Evolutionary conservation across 2,797 vertebrate genomes (phyloP).

Genomic region (Halcyon smyrnensis): DNA sequence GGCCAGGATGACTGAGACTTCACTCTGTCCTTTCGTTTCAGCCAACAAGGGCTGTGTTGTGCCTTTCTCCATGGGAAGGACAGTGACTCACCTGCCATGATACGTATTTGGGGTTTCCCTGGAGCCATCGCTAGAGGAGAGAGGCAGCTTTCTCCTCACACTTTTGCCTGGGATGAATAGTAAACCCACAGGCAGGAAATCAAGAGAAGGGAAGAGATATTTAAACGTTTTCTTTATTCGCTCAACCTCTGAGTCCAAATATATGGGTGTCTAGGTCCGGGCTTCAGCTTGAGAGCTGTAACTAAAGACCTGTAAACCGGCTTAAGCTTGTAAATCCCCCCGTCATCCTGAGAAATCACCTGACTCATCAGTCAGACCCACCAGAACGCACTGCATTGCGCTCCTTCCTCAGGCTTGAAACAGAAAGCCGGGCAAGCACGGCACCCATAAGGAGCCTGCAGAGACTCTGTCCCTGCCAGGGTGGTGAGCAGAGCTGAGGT

Average conservation of each 20-base stretch:
- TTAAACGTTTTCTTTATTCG: conserved; percentile 1
- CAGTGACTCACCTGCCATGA: background rate
- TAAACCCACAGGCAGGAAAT: background rate
- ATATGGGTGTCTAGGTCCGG: background rate
- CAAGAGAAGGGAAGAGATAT: background rate
- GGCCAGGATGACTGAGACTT: background rate
- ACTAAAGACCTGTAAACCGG: conserved; percentile 8
- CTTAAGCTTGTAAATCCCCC: conserved; percentile 40
- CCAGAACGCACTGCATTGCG: background rate
- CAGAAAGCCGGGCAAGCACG: accelerated
- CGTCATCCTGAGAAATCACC: background rate
- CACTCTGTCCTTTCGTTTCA: background rate
- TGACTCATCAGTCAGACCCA: accelerated
- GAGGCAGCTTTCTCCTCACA: background rate
- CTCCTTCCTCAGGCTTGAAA: background rate
- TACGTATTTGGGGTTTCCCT: background rate
- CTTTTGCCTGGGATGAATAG: background rate
- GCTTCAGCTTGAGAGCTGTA: conserved; percentile 3
- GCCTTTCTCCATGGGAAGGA: background rate
- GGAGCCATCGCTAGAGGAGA: background rate
- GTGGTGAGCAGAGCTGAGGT: background rate
- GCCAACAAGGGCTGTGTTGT: background rate
- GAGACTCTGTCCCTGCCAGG: background rate
- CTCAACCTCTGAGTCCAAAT: background rate
- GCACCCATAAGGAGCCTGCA: accelerated